These are phyloP conservation scores for Xyrauchen texanus DNA, from an alignment of 2,113 vertebrate genomes.

Conservation along the genomic window DNA sequence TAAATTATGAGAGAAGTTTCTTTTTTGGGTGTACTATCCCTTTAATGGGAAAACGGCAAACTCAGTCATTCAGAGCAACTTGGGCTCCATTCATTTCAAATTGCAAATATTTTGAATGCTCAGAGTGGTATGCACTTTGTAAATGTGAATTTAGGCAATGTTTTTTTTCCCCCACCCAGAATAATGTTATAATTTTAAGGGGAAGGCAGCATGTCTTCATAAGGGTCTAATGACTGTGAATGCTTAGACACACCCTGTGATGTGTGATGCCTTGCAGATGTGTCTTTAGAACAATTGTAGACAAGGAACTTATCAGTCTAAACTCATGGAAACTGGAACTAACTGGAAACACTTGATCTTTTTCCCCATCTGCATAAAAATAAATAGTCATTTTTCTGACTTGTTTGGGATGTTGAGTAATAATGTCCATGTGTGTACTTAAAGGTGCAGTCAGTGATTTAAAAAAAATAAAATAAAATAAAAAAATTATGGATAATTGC, in stretches of 20 bases:
- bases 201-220: neutral
- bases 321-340: neutral
- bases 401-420: neutral
- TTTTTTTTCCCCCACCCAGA: conserved; percentile 1
- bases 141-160: conserved; percentile 2
- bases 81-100: neutral
- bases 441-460: too few species aligned
- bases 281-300: conserved; percentile 1
- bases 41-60: too few species aligned
- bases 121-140: too few species aligned
- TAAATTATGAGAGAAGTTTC: too few species aligned
- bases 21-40: too few species aligned
- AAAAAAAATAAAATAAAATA: too few species aligned
- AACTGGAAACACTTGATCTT: conserved; percentile 9
- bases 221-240: neutral
- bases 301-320: conserved; percentile 19
- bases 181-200: neutral
- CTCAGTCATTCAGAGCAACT: neutral
- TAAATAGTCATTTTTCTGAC: conserved; percentile 29
- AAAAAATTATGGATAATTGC: too few species aligned
- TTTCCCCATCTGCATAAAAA: neutral
- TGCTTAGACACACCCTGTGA: neutral
- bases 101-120: too few species aligned
- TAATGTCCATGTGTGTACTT: neutral
- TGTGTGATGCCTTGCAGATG: conserved; percentile 29